Percentiles rank a stretch among this genome's conserved stretches.
Conservation (phyloP, 2,888 invertebrate species). For the Blastobasis adustella region DNA sequence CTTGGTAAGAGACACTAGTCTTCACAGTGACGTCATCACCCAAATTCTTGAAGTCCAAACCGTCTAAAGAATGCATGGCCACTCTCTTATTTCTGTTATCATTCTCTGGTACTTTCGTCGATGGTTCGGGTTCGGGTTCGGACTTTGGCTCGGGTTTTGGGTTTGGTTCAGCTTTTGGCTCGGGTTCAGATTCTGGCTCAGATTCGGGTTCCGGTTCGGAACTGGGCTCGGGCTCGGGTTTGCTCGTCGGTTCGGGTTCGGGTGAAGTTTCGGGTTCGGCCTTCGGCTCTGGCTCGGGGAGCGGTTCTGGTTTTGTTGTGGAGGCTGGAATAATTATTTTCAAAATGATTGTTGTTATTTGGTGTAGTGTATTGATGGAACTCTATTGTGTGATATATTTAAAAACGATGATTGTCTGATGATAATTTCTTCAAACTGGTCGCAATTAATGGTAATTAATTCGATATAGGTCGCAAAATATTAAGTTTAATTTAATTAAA, state of each 20-base stretch:
- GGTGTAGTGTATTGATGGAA: too few relatives aligned
- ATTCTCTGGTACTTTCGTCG: constrained; percentile 29
- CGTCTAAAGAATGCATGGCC: constrained; percentile 63
- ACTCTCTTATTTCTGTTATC: constrained; percentile 73
- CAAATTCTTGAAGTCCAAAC: constrained; percentile 59
- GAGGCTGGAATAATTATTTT: constrained; percentile 28
- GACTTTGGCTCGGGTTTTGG: constrained; percentile 50
- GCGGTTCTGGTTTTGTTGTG: constrained; percentile 34
- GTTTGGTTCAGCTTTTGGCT: constrained; percentile 53
- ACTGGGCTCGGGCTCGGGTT: constrained; percentile 26
- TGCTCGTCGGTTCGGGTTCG: constrained; percentile 30
- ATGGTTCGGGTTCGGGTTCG: constrained; percentile 54
- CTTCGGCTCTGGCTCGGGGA: constrained; percentile 28
- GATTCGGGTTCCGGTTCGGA: constrained; percentile 28
- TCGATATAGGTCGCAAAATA: too few relatives aligned
- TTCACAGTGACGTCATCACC: constrained; percentile 82
- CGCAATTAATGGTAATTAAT: too few relatives aligned
- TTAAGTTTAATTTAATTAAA: too few relatives aligned
- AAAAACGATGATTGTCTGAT: too few relatives aligned
- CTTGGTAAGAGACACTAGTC: constrained; percentile 86
- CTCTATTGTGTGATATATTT: too few relatives aligned
- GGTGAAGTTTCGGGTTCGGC: constrained; percentile 23
- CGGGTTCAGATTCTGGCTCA: constrained; percentile 34
- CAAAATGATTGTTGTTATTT: background rate
- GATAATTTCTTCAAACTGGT: too few relatives aligned